Conservation (phyloP, 2,113 vertebrate genomes). For the Microcebus ravelobensis region DNA sequence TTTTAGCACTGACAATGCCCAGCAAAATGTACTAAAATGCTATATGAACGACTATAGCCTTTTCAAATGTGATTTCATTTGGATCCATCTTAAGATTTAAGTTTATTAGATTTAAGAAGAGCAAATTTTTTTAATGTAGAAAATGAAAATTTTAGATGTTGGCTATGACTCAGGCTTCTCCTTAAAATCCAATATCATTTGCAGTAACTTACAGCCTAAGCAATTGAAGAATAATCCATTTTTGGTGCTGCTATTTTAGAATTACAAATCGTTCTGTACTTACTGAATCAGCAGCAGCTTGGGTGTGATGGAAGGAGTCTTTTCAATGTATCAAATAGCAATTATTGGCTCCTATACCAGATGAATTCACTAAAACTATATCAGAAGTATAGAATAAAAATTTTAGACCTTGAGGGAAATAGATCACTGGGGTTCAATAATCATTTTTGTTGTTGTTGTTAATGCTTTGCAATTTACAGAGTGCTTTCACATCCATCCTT, state of each 20-base stretch:
- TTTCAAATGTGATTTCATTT: conserved; percentile 44
- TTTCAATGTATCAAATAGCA: background rate
- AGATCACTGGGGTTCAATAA: background rate
- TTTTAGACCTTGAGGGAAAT: conserved; percentile 8
- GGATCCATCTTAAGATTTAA: background rate
- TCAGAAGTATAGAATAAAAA: conserved; percentile 8
- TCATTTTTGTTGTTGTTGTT: background rate
- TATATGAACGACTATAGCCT: background rate
- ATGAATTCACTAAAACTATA: conserved; percentile 51
- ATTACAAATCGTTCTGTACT: conserved; percentile 28
- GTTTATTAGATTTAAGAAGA: conserved; percentile 8
- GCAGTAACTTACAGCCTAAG: conserved; percentile 8
- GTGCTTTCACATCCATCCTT: background rate
- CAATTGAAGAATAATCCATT: conserved; percentile 37
- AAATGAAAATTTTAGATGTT: conserved; percentile 12
- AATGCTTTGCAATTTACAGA: conserved; percentile 21
- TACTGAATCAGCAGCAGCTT: conserved; percentile 19
- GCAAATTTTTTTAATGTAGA: background rate
- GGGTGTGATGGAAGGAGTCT: background rate
- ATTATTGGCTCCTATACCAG: conserved; percentile 6
- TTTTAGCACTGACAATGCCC: background rate
- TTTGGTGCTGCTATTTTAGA: conserved; percentile 43
- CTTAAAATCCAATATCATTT: conserved; percentile 36
- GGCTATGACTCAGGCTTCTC: conserved; percentile 15
- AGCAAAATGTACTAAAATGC: conserved; percentile 23